phyloP scores from a whole-genome alignment of 2,888 invertebrate species.

The Xiphydria camelus region DNA sequence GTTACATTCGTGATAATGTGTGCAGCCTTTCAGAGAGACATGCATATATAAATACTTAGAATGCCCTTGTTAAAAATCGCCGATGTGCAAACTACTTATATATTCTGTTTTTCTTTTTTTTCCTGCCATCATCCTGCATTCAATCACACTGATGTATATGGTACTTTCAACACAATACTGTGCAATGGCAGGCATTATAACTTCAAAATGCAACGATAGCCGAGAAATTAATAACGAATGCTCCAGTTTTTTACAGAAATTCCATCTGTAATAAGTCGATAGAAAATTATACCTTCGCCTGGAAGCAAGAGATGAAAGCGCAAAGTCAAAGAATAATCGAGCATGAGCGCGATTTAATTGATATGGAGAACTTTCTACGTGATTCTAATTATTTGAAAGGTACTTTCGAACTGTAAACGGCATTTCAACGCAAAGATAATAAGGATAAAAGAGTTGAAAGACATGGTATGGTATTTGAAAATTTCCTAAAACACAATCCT shows the following conservation, averaged over 20 bases:
- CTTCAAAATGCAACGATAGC: slow-evolving; percentile 1
- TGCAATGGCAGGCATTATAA: too few relatives aligned
- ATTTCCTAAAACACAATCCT: slow-evolving; percentile 56
- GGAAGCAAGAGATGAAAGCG: slow-evolving; percentile 59
- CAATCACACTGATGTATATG: too few relatives aligned
- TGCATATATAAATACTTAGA: too few relatives aligned
- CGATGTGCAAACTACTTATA: too few relatives aligned
- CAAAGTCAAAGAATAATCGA: slow-evolving; percentile 63
- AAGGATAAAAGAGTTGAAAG: slow-evolving; percentile 79
- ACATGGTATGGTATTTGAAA: slow-evolving; percentile 66
- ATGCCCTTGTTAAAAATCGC: too few relatives aligned
- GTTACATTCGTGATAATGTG: too few relatives aligned
- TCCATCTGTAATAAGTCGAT: too few relatives aligned
- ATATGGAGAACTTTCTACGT: slow-evolving; percentile 62
- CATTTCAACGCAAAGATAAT: slow-evolving; percentile 66
- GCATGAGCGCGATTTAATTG: slow-evolving; percentile 62
- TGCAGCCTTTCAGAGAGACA: slow-evolving; percentile 27
- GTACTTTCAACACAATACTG: too few relatives aligned
- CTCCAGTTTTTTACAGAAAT: too few relatives aligned
- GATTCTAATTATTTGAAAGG: slow-evolving; percentile 64
- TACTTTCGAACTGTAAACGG: slow-evolving; percentile 63
- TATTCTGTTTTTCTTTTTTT: too few relatives aligned
- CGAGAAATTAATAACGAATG: slow-evolving; percentile 10
- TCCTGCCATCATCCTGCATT: too few relatives aligned
- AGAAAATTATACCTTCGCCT: too few relatives aligned